Percentiles rank a stretch among this genome's conserved stretches.
These are phyloP conservation scores for Mantis religiosa DNA, from an alignment of 2,888 invertebrate genomes.

Conservation along the genomic window DNA sequence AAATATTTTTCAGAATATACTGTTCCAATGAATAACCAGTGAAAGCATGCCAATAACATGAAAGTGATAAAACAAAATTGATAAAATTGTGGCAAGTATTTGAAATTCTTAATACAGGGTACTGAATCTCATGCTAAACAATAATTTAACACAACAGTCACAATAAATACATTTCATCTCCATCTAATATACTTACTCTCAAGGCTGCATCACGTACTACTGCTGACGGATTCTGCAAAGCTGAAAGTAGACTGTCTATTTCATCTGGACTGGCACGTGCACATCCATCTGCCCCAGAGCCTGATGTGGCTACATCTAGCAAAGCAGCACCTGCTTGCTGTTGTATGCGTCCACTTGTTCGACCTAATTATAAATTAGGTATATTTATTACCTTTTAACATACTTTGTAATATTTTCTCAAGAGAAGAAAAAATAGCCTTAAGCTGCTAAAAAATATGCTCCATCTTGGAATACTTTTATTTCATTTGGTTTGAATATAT, in stretches of 20 bases:
- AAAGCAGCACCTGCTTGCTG: constrained; percentile 75
- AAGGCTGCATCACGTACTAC: constrained; percentile 77
- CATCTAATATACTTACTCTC: constrained; percentile 41
- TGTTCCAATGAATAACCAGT: no score
- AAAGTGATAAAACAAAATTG: no score
- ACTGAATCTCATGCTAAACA: no score
- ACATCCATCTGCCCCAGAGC: constrained; percentile 63
- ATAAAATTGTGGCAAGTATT: no score
- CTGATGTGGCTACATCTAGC: constrained; percentile 71
- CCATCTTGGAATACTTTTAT: no score
- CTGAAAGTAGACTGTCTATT: constrained; percentile 69
- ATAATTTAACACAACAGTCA: no score
- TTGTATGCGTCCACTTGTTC: constrained; percentile 65
- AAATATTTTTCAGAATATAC: no score
- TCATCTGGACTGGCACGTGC: constrained; percentile 63
- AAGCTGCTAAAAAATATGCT: no score
- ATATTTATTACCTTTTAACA: not conserved
- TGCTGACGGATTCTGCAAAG: constrained; percentile 66
- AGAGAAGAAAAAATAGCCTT: not conserved
- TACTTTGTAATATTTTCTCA: not conserved
- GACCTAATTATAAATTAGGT: constrained; percentile 44
- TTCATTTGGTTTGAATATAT: no score
- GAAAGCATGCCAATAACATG: no score
- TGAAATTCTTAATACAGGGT: no score
- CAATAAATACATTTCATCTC: no score